Conservation (phyloP, 2,113 vertebrate genomes). For the Pituophis catenifer region DNA sequence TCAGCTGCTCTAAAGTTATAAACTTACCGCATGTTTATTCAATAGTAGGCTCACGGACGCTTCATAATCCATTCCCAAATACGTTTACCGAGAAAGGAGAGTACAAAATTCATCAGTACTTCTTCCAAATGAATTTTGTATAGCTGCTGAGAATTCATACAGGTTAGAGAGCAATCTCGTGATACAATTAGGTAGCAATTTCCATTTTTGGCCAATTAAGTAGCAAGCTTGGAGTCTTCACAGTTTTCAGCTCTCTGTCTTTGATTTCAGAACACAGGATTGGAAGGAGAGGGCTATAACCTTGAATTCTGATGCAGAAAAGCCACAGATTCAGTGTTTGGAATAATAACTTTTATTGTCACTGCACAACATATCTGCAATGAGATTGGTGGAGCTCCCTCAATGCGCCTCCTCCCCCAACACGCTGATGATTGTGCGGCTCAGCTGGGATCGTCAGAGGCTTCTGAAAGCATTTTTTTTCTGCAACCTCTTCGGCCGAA, state of each 20-base stretch:
- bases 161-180: neutral
- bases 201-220: neutral
- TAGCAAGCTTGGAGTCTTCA: neutral
- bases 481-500: no score
- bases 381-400: no score
- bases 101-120: neutral
- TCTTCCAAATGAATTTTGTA: neutral
- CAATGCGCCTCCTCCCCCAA: no score
- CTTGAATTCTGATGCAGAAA: neutral
- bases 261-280: neutral
- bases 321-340: neutral
- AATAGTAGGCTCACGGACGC: neutral
- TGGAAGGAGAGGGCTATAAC: neutral
- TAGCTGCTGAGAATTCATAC: neutral
- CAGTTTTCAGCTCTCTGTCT: neutral
- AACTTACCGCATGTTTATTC: neutral
- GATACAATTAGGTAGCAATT: neutral
- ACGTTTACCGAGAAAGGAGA: neutral
- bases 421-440: no score
- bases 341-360: no score
- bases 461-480: no score
- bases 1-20: neutral
- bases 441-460: no score
- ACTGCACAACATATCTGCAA: no score
- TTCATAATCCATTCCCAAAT: neutral